Evolutionary conservation across 2,797 vertebrate species (phyloP), one percentile per base, ranked within the genome.

Genomic region (Poecilia wingei): DNA sequence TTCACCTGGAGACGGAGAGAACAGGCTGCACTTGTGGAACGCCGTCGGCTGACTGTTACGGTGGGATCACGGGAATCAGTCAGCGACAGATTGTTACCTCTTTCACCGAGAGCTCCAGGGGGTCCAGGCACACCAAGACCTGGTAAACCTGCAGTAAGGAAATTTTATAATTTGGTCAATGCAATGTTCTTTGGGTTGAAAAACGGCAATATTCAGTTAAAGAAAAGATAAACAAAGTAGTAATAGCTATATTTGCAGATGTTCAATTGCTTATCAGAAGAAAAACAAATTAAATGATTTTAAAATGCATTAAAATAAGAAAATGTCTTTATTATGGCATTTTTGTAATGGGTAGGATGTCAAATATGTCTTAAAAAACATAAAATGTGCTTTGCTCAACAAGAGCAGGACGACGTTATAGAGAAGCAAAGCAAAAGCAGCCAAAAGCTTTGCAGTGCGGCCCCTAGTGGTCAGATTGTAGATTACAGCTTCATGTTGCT

Each of bases 91-190:
- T 36, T 70, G 86, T 88, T 91, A 99, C 98, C 98, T 97, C 97
- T 99, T 79, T 81, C 83, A 76, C 98, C 98, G 68, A 91, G 74
- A 36, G 66, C 39, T 77, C 98, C 98, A 0, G 95, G 92, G 73
- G 76, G 76, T 68, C 98, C 98, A 68, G 96, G 95, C 76, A 96
- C 87, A 36, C 97, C 97, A 93, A 82, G 95, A 49, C 98, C 98
- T 57, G 97, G 94, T 57, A 91, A 3, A 91, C 98, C 98, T 99
- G 45, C 20, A 92, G 47, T 77, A 51, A 72, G 66, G 4, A 7
- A 25, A 16, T 6, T 2, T 53, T 43, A 43, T 18, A 41, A 1
- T 39, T 16, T 31, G 1, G 20, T 43, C n/a, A 16, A 14, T 43
- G 39, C 25, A n/a, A 28, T n/a, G 5, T 45, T 28, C 41, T n/a